Evolutionary conservation across 2,797 vertebrate genomes (phyloP).

Genomic region (Amblyopsis hoosieri): DNA sequence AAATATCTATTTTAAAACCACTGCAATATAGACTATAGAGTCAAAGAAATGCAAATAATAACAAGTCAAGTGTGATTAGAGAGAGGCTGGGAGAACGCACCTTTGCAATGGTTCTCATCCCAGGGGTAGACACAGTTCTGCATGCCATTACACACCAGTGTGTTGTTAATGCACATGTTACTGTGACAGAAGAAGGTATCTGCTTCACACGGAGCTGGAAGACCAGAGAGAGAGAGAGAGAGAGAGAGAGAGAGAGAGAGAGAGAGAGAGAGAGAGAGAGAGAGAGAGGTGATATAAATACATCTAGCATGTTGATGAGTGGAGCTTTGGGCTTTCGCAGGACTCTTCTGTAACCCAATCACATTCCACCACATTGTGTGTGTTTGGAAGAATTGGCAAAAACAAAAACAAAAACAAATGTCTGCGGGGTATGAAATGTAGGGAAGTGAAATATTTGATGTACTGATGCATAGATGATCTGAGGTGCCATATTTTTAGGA

Average conservation of each 20-base stretch:
- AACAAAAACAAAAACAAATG: not conserved
- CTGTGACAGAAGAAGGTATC: slow-evolving; percentile 98
- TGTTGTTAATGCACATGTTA: slow-evolving; percentile 99
- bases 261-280: slow-evolving; percentile 25
- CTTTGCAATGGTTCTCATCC: slow-evolving; percentile 99
- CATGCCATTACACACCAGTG: slow-evolving; percentile 95
- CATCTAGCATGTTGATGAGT: no score
- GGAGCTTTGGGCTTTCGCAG: no score
- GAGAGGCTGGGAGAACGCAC: slow-evolving; percentile 69
- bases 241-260: not conserved
- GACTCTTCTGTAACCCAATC: no score
- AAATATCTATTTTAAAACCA: no score
- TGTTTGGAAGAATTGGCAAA: not conserved
- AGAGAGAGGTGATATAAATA: slow-evolving; percentile 1
- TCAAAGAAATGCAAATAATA: no score
- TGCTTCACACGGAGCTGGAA: slow-evolving; percentile 92
- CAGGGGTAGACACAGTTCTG: slow-evolving; percentile 99
- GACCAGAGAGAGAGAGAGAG: slow-evolving; percentile 23
- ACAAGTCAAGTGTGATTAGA: no score
- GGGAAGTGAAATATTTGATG: slow-evolving; percentile 26
- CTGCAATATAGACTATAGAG: no score
- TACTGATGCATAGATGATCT: slow-evolving; percentile 32
- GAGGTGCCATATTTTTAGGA: slow-evolving; percentile 37
- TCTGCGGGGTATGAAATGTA: slow-evolving; percentile 6
- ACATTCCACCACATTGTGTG: no score